A percentile compares a stretch with the other conserved stretches of the same genome.
Conservation (phyloP, 2,797 vertebrate genomes). For the Notamacropus eugenii region DNA sequence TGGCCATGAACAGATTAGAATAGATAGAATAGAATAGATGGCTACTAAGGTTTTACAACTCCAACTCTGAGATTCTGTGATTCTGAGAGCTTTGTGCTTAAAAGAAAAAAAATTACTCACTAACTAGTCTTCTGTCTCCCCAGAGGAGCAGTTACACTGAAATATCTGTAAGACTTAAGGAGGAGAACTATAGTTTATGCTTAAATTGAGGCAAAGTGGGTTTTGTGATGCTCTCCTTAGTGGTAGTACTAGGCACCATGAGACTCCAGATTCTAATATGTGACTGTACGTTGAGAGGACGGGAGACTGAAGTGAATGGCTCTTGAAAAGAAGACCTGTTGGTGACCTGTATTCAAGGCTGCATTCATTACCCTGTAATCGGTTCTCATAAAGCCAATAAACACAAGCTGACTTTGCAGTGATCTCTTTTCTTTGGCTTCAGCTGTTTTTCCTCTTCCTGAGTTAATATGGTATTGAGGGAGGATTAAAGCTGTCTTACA, state of each 20-base stretch:
- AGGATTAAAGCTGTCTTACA: constrained; percentile 6
- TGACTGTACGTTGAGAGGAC: neutral
- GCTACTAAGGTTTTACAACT: neutral
- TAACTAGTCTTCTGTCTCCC: neutral
- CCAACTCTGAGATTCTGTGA: neutral
- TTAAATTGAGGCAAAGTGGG: neutral
- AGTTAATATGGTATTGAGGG: neutral
- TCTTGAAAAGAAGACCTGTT: neutral
- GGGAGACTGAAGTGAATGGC: neutral
- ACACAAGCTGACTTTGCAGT: neutral
- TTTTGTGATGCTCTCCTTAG: neutral
- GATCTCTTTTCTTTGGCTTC: constrained; percentile 28
- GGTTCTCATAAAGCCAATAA: constrained; percentile 1
- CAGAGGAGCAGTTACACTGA: neutral
- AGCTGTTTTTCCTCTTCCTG: neutral
- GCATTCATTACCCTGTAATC: neutral
- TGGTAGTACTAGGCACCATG: neutral
- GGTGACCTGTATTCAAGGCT: neutral
- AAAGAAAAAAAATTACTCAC: neutral
- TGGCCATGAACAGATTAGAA: neutral
- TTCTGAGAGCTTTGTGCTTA: neutral
- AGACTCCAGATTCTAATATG: neutral
- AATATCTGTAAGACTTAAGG: neutral
- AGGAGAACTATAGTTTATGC: neutral
- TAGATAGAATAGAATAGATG: neutral